phyloP scores from a whole-genome alignment of 2,888 invertebrate species.

The Malacosoma neustria region DNA sequence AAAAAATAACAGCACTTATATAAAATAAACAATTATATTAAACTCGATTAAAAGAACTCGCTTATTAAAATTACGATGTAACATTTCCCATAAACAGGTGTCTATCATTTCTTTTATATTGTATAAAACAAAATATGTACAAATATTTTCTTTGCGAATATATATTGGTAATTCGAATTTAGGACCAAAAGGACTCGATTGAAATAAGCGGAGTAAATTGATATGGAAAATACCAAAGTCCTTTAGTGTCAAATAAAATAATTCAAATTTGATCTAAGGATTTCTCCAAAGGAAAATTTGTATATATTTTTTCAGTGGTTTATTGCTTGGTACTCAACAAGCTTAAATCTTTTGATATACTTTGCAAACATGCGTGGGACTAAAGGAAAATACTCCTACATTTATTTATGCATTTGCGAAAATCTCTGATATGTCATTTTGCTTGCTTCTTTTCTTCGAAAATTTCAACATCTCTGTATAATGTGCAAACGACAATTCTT shows the following conservation, averaged over 20 bases:
- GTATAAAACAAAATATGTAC: not conserved
- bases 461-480: no score
- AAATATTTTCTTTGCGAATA: not conserved
- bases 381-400: no score
- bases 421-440: no score
- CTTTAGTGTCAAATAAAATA: conserved; percentile 6
- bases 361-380: not conserved
- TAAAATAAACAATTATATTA: no score
- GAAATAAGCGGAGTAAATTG: conserved; percentile 12
- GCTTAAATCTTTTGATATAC: conserved; percentile 4
- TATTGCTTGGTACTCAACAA: conserved; percentile 1
- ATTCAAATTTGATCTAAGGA: conserved; percentile 5
- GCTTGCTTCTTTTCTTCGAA: no score
- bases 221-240: conserved; percentile 13
- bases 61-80: no score
- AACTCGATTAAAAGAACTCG: no score
- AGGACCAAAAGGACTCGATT: not conserved
- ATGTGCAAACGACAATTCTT: no score
- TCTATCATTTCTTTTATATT: no score
- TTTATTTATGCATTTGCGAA: no score
- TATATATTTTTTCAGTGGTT: conserved; percentile 2
- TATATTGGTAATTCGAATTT: conserved; percentile 1
- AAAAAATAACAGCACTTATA: no score
- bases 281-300: conserved; percentile 5
- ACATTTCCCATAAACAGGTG: no score